A percentile compares a stretch with the other conserved stretches of the same genome.
phyloP scores from a whole-genome alignment of 2,888 invertebrate genomes.

The Patella depressa region DNA sequence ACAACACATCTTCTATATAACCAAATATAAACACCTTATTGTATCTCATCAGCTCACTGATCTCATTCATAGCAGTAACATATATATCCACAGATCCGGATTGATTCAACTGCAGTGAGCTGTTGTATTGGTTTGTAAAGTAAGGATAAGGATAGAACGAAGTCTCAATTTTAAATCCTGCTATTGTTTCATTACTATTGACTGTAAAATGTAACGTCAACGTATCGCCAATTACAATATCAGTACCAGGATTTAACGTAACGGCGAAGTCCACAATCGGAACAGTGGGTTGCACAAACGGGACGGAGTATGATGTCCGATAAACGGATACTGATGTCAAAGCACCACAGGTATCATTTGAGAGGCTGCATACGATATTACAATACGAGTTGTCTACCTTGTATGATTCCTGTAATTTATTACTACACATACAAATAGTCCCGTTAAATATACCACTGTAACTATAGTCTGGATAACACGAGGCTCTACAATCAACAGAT shows the following conservation, averaged over 20 bases:
- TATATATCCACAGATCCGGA: slow-evolving; percentile 23
- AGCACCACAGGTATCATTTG: slow-evolving; percentile 20
- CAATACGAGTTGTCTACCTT: slow-evolving; percentile 3
- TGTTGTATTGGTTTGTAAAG: slow-evolving; percentile 23
- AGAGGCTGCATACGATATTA: slow-evolving; percentile 12
- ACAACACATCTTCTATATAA: slow-evolving; percentile 22
- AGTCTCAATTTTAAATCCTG: slow-evolving; percentile 33
- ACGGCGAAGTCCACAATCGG: slow-evolving; percentile 21
- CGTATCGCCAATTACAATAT: slow-evolving; percentile 20
- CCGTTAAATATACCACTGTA: slow-evolving; percentile 19
- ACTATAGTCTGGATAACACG: slow-evolving; percentile 1
- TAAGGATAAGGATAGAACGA: slow-evolving; percentile 19
- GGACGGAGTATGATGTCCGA: background rate
- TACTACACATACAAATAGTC: slow-evolving; percentile 20
- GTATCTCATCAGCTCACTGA: slow-evolving; percentile 22
- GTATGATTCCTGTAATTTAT: background rate
- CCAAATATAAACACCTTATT: slow-evolving; percentile 22
- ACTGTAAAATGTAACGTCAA: slow-evolving; percentile 25
- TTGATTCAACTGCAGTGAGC: slow-evolving; percentile 10
- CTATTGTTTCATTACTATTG: slow-evolving; percentile 18
- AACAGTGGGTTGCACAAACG: slow-evolving; percentile 28
- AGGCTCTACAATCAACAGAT: slow-evolving; percentile 12
- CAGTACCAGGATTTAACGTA: slow-evolving; percentile 17
- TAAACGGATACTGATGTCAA: slow-evolving; percentile 18
- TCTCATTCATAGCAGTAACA: slow-evolving; percentile 36